phyloP scores from a whole-genome alignment of 2,113 vertebrate species.

The Carassius carassius region DNA sequence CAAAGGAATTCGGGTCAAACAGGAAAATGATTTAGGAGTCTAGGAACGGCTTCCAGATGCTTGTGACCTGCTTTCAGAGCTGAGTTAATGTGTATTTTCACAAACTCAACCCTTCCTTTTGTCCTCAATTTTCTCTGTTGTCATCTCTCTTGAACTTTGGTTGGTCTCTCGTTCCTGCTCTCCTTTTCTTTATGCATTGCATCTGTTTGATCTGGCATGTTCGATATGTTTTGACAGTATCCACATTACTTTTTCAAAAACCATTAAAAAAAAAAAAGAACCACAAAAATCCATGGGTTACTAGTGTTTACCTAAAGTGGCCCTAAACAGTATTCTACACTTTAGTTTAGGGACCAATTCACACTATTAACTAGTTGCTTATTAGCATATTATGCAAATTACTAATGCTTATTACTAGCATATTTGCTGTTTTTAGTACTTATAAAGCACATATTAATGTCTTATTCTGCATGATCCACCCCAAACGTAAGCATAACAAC shows the following conservation, averaged over 20 bases:
- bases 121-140: slow-evolving; percentile 6
- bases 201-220: slow-evolving; percentile 1
- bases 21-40: slow-evolving; percentile 61
- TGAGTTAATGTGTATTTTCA: slow-evolving; percentile 61
- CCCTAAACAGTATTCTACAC: background rate
- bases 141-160: background rate
- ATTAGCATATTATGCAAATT: background rate
- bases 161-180: background rate
- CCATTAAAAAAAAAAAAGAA: background rate
- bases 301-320: background rate
- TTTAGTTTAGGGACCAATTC: background rate
- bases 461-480: background rate
- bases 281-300: background rate
- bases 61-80: slow-evolving; percentile 67
- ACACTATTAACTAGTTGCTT: background rate
- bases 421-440: background rate
- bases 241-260: background rate
- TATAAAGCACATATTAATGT: no score
- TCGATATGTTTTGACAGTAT: background rate
- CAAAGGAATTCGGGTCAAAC: slow-evolving; percentile 70
- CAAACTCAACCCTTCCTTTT: slow-evolving; percentile 50
- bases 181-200: slow-evolving; percentile 12
- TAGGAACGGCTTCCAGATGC: slow-evolving; percentile 74
- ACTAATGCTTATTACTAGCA: background rate
- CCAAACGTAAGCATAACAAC: background rate